A percentile compares a stretch with the other conserved stretches of the same genome.
These are phyloP conservation scores for Apteryx mantelli DNA, from an alignment of 2,113 vertebrate species.

Conservation along the genomic window DNA sequence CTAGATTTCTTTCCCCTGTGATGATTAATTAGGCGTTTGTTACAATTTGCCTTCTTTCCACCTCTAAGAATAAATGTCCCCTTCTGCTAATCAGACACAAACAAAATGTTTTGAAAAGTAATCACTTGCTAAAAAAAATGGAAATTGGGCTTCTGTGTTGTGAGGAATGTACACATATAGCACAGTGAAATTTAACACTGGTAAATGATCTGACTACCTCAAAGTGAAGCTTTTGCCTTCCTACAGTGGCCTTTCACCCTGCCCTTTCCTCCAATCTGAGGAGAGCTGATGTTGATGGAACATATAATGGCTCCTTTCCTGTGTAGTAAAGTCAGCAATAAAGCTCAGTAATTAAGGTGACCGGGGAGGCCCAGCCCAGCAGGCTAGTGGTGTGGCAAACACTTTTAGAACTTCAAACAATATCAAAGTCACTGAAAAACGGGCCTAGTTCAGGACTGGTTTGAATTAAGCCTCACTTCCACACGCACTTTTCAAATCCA, in stretches of 20 bases:
- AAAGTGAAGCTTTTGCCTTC: conserved; percentile 87
- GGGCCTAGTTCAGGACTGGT: conserved; percentile 91
- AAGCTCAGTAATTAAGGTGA: conserved; percentile 98
- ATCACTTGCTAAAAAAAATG: conserved; percentile 78
- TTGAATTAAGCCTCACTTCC: conserved; percentile 94
- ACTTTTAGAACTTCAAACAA: conserved; percentile 97
- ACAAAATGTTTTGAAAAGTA: conserved; percentile 86
- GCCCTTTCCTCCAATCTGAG: conserved; percentile 92
- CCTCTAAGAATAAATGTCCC: conserved; percentile 71
- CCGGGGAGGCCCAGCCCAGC: conserved; percentile 93
- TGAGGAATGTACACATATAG: conserved; percentile 80
- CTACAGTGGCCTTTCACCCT: conserved; percentile 94
- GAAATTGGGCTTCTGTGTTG: conserved; percentile 84
- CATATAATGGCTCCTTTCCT: conserved; percentile 98
- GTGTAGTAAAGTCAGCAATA: conserved; percentile 97
- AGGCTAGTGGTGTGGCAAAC: conserved; percentile 91
- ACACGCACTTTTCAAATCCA: conserved; percentile 92
- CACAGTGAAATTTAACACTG: conserved; percentile 83
- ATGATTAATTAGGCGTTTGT: conserved; percentile 76
- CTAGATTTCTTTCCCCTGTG: conserved; percentile 63
- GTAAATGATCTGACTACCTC: conserved; percentile 89
- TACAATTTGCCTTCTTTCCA: conserved; percentile 62
- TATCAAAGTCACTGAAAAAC: conserved; percentile 91
- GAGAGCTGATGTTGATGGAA: conserved; percentile 95
- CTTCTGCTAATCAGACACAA: conserved; percentile 73